These are phyloP conservation scores for Semaprochilodus insignis DNA, from an alignment of 2,797 vertebrate species.

Conservation along the genomic window DNA sequence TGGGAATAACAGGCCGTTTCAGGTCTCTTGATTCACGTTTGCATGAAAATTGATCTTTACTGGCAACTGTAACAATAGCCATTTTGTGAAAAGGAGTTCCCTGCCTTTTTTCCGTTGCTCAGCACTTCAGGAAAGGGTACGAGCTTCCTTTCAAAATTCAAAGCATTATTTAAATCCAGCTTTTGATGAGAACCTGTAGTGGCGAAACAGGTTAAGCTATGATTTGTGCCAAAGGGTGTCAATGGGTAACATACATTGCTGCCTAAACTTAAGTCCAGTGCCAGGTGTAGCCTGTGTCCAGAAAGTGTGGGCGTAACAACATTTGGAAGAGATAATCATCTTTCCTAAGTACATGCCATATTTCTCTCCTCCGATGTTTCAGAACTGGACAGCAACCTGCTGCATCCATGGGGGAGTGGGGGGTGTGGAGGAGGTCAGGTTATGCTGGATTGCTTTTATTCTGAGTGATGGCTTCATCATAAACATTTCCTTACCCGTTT, in stretches of 20 bases:
- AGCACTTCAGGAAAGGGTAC: not conserved
- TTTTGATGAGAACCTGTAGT: not conserved
- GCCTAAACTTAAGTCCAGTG: not conserved
- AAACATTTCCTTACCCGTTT: no score
- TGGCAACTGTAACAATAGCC: not conserved
- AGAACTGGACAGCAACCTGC: constrained; percentile 63
- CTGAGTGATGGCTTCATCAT: not conserved
- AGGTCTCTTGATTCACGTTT: not conserved
- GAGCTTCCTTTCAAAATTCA: not conserved
- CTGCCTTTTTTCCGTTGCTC: not conserved
- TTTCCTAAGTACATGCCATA: not conserved
- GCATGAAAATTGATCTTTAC: not conserved
- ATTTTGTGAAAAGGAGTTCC: not conserved
- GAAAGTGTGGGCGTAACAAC: not conserved
- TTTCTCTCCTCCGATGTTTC: constrained; percentile 32
- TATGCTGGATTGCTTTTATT: not conserved
- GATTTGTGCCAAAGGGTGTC: not conserved
- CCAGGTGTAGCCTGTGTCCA: not conserved
- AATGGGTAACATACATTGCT: not conserved
- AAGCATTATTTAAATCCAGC: not conserved
- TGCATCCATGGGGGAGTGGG: not conserved
- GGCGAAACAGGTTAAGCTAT: not conserved
- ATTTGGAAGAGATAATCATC: not conserved
- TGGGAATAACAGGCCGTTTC: not conserved
- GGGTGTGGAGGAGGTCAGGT: not conserved